These are phyloP conservation scores for Peucedramus taeniatus DNA, from an alignment of 2,113 vertebrate genomes.

Conservation along the genomic window DNA sequence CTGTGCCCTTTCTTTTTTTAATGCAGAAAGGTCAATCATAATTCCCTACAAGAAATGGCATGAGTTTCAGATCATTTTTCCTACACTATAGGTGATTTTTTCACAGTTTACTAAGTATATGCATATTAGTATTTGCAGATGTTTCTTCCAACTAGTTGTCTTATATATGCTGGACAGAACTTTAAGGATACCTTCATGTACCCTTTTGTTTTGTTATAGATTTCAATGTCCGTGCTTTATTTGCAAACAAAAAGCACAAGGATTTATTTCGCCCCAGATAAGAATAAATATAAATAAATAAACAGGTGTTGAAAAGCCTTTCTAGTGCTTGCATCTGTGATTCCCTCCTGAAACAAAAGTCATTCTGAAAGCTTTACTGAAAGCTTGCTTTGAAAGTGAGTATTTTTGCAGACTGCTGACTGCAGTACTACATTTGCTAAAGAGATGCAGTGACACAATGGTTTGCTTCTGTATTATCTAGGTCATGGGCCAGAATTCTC, in stretches of 20 bases:
- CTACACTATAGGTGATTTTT: not conserved
- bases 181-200: not conserved
- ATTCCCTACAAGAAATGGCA: not conserved
- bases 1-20: not conserved
- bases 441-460: not conserved
- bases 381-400: conserved; percentile 53
- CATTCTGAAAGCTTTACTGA: conserved; percentile 21
- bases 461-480: not conserved
- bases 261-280: not conserved
- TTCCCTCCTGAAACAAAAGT: conserved; percentile 6
- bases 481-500: conserved; percentile 19
- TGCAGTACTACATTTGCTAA: not conserved
- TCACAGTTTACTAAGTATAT: not conserved
- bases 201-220: not conserved
- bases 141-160: not conserved
- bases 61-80: not conserved
- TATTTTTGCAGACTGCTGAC: conserved; percentile 40
- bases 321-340: not conserved
- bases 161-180: not conserved
- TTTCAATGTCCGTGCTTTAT: not conserved
- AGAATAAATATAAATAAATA: not conserved
- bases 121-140: not conserved
- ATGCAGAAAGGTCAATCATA: not conserved
- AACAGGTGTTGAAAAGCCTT: conserved; percentile 5
- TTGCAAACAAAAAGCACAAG: not conserved